phyloP scores from a whole-genome alignment of 1,140 invertebrate species.

The Bombus confusus region DNA sequence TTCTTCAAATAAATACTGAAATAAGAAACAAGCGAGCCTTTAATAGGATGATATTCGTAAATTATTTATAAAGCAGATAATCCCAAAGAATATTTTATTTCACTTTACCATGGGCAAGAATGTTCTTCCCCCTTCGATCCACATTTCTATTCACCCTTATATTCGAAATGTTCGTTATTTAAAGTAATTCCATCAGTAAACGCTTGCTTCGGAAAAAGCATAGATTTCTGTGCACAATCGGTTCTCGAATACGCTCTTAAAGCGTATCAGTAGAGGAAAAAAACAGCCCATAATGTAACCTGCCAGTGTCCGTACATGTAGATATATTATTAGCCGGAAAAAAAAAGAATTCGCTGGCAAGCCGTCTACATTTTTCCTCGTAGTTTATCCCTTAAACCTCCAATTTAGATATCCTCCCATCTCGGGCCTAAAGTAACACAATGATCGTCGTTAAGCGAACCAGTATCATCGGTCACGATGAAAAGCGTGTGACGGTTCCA shows the following conservation, averaged over 20 bases:
- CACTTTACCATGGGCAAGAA: too few species aligned
- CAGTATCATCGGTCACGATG: not conserved
- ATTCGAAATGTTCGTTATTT: not conserved
- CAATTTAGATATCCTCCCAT: conserved; percentile 13
- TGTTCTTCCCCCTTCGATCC: too few species aligned
- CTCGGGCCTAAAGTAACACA: not conserved
- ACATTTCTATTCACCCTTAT: not conserved
- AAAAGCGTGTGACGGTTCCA: conserved; percentile 16
- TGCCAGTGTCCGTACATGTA: not conserved
- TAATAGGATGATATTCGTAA: too few species aligned
- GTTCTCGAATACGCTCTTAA: not conserved
- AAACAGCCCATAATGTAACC: not conserved
- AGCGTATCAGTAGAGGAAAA: not conserved
- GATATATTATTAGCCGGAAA: not conserved
- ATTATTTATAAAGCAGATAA: too few species aligned
- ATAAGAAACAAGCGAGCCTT: too few species aligned
- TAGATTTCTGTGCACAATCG: not conserved
- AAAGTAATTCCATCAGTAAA: not conserved
- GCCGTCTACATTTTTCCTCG: not conserved
- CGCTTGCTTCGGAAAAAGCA: not conserved
- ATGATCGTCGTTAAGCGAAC: not conserved
- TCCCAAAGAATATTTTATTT: too few species aligned
- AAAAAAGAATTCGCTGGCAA: not conserved
- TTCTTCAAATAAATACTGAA: too few species aligned
- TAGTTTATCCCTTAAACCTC: conserved; percentile 8